Percentiles rank a stretch among this genome's conserved stretches.
These are phyloP conservation scores for Muscicapa adusta DNA, from an alignment of 2,113 vertebrate species.

Conservation along the genomic window DNA sequence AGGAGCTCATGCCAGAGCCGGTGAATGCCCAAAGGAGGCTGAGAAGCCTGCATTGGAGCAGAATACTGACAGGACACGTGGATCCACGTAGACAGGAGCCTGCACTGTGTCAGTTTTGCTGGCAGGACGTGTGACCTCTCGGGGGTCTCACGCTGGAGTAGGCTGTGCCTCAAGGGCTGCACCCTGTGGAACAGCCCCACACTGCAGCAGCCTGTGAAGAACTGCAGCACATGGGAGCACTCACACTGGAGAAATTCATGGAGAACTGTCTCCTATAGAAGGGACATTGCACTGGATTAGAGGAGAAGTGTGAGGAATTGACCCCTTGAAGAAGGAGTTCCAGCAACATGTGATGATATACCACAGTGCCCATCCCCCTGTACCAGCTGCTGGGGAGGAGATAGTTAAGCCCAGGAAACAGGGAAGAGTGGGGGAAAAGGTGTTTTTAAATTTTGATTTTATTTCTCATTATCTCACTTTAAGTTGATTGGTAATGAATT, in stretches of 20 bases:
- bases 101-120: not conserved
- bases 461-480: not conserved
- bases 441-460: not conserved
- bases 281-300: not conserved
- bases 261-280: not conserved
- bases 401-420: not conserved
- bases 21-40: not conserved
- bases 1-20: not conserved
- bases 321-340: not conserved
- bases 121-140: not conserved
- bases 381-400: not conserved
- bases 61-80: not conserved
- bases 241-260: not conserved
- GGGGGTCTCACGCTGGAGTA: accelerated
- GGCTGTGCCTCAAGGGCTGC: too few relatives aligned
- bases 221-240: not conserved
- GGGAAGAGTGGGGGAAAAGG: accelerated
- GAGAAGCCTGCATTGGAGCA: not conserved
- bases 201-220: not conserved
- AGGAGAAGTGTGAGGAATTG: not conserved
- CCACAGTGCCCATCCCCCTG: not conserved
- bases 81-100: not conserved
- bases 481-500: not conserved
- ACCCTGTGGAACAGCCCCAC: not conserved
- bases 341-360: not conserved